Conservation (phyloP, 2,888 invertebrate species). For the Dorcus hopei region DNA sequence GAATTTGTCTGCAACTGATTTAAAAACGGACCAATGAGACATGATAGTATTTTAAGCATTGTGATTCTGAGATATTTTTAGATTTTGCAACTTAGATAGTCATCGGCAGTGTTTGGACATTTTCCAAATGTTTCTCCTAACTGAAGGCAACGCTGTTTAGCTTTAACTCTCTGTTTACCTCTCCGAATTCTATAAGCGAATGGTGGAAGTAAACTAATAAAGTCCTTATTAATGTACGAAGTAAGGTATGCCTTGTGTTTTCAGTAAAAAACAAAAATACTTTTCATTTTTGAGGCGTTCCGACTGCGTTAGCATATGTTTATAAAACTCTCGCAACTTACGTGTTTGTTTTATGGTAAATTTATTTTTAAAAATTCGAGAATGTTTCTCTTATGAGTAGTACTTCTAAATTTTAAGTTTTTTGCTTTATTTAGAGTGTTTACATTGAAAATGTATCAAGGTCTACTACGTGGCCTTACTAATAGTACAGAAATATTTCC, state of each 20-base stretch:
- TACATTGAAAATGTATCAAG: no score
- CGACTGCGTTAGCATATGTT: neutral
- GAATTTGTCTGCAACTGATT: slow-evolving; percentile 53
- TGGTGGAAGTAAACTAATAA: neutral
- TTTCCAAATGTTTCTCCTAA: neutral
- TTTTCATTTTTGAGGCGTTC: neutral
- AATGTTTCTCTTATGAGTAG: no score
- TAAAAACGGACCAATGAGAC: slow-evolving; percentile 30
- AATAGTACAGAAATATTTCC: no score
- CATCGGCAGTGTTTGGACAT: slow-evolving; percentile 1
- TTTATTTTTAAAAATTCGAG: no score
- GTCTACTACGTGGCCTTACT: no score
- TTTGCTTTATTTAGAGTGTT: no score
- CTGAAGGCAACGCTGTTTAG: neutral
- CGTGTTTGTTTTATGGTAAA: no score
- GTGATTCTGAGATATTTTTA: slow-evolving; percentile 25
- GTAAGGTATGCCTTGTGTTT: neutral
- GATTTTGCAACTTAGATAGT: neutral
- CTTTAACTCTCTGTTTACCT: neutral
- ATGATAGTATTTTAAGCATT: slow-evolving; percentile 29
- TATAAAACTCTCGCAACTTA: neutral
- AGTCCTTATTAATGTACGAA: neutral
- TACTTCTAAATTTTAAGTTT: no score
- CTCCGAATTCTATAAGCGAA: neutral
- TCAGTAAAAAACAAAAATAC: neutral